Evolutionary conservation across 92 coral and sea anemone genomes (phyloP).

Genomic region (Parazoanthus atlanticus): DNA sequence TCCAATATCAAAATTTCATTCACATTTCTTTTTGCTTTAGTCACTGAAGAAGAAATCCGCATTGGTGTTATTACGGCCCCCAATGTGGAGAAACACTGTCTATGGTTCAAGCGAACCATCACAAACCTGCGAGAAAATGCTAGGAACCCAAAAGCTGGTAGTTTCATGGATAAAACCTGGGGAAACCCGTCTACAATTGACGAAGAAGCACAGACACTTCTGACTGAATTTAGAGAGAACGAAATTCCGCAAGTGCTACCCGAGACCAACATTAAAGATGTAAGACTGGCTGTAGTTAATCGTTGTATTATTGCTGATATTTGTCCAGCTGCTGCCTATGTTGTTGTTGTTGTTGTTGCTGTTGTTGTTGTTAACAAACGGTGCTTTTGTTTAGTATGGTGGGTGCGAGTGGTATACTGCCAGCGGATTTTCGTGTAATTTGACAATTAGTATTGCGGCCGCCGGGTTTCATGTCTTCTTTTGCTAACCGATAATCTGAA

Average conservation of each 20-base stretch:
- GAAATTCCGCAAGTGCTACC: constrained; percentile 73
- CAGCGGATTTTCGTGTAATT: no score
- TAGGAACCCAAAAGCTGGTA: constrained; percentile 74
- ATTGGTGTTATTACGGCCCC: constrained; percentile 82
- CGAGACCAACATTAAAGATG: constrained; percentile 50
- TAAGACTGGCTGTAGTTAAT: not conserved
- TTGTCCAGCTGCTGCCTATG: no score
- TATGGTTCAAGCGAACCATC: constrained; percentile 93
- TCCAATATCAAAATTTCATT: no score
- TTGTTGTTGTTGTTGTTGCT: no score
- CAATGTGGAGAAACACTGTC: constrained; percentile 76
- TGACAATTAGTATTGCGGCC: no score
- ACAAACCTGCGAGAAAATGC: constrained; percentile 63
- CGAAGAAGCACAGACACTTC: constrained; percentile 72
- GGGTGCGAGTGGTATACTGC: no score
- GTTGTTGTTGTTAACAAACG: no score
- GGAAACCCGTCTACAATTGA: constrained; percentile 68
- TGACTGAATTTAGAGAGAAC: constrained; percentile 74
- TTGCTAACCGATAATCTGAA: no score
- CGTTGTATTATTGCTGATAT: no score
- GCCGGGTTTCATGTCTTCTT: no score
- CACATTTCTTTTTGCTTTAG: constrained; percentile 42
- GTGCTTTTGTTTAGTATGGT: no score
- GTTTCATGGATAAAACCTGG: constrained; percentile 91
- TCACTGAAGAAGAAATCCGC: constrained; percentile 98